phyloP scores from a whole-genome alignment of 2,113 vertebrate species.

The Phalacrocorax carbo region DNA sequence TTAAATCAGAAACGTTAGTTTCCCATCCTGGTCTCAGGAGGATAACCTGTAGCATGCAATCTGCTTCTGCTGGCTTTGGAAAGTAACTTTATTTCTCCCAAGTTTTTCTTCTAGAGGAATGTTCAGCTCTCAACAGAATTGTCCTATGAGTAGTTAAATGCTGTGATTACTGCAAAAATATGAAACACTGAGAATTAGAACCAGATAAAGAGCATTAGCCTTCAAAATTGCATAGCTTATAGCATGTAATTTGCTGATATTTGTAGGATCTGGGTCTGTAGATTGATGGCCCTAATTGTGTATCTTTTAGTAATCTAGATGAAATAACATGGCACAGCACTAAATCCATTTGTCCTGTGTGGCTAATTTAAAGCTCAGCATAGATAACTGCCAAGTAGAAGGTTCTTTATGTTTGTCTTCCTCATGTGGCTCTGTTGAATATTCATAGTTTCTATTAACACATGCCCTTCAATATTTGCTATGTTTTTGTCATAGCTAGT shows the following conservation, averaged over 20 bases:
- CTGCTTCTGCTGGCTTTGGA: background rate
- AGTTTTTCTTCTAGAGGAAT: background rate
- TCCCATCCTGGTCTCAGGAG: background rate
- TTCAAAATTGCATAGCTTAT: slow-evolving; percentile 2
- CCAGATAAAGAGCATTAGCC: slow-evolving; percentile 4
- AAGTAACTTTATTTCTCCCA: background rate
- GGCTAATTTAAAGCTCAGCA: slow-evolving; percentile 26
- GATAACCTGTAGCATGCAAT: background rate
- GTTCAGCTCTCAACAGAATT: background rate
- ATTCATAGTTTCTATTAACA: background rate
- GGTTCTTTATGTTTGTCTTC: background rate
- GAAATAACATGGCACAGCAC: background rate
- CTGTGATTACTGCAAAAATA: background rate
- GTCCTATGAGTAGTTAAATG: background rate
- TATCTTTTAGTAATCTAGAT: background rate
- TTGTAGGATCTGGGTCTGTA: slow-evolving; percentile 25
- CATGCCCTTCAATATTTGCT: background rate
- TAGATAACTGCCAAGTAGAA: background rate
- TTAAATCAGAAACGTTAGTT: background rate
- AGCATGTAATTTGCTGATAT: slow-evolving; percentile 26
- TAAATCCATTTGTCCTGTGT: background rate
- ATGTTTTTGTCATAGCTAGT: background rate
- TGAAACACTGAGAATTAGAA: background rate
- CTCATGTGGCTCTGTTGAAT: background rate
- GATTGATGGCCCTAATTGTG: slow-evolving; percentile 9